A percentile compares a stretch with the other conserved stretches of the same genome.
These are phyloP conservation scores for Dunckerocampus dactyliophorus DNA, from an alignment of 2,113 vertebrate genomes.

Conservation along the genomic window DNA sequence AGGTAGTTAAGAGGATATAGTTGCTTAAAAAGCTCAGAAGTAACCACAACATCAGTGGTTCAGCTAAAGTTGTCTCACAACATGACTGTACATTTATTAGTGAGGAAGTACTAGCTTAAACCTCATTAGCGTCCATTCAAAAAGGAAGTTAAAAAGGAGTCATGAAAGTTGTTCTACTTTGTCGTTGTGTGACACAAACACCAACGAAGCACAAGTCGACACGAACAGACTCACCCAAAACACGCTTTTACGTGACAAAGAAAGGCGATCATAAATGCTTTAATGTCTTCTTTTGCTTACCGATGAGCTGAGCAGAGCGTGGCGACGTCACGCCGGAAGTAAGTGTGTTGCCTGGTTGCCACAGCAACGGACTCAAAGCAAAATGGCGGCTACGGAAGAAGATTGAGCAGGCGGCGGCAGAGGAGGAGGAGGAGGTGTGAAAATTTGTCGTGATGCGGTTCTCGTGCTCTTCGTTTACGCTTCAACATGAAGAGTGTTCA, in stretches of 20 bases:
- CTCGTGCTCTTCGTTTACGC: too few species aligned
- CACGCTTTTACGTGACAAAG: too few species aligned
- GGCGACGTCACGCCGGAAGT: slow-evolving; percentile 3
- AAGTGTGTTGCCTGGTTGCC: not conserved
- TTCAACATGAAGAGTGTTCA: too few species aligned
- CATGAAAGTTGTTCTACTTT: not conserved
- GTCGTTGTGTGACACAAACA: not conserved
- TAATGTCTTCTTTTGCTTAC: not conserved
- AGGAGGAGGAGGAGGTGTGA: not conserved
- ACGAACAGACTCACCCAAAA: too few species aligned
- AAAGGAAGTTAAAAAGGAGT: not conserved
- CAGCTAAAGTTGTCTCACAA: too few species aligned
- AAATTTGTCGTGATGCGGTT: not conserved
- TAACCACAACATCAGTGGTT: too few species aligned
- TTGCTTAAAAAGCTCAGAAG: too few species aligned
- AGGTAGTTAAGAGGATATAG: too few species aligned
- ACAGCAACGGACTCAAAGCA: not conserved
- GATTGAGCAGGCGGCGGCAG: not conserved
- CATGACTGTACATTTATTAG: not conserved
- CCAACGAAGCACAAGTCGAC: too few species aligned
- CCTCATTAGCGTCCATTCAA: not conserved
- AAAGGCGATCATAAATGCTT: too few species aligned
- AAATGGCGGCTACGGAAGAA: not conserved
- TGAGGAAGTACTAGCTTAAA: not conserved
- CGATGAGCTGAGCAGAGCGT: not conserved